Evolutionary conservation across 1,140 invertebrate genomes (phyloP), one percentile per base, ranked within the genome.

Genomic region (Ostrea edulis): DNA sequence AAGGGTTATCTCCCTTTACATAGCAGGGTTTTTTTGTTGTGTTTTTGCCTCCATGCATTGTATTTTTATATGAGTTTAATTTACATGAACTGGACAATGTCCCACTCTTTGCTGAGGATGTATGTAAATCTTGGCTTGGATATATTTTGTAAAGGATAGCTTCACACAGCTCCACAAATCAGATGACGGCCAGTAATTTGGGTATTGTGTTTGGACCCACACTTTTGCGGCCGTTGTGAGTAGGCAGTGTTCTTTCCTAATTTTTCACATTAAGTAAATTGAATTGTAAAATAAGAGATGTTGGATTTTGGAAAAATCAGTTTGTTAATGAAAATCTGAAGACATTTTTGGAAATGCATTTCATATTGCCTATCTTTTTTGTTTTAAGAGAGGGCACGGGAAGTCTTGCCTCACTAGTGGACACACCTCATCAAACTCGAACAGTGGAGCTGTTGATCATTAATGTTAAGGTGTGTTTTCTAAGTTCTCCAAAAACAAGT

Each of bases 171-270:
- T 93, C 95, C 51, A 88, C 93, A 9, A 96, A 96, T 90, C 96
- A 96, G 88, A 96, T 96, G 96, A 96, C 95, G 44, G 92, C 96
- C 3, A 96, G 95, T 87, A 96, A 96, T 91, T 93, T 96, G 54
- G 96, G 96, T 5, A 96, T 96, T 88, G 96, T 96, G 14, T 96
- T 96, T 94, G 96, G 96, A 82, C 96, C 96, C 82, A 96, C 96
- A 14, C 90, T 96, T 52, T 93, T 96, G 9, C 91, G 96, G 89
- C 95, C 95, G 51, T 93, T 92, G 95, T 95, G 92, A 92, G 93
- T 92, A 29, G 58, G 35, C 35, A 44, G 35, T 44, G 35, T 44
- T 44, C 35, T 2, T 44, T 44, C 5, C 35, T 44, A 44, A 44
- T 44, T 44, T 44, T 44, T 44, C 5, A 44, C 35, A 44, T 44